A percentile compares a stretch with the other conserved stretches of the same genome.
Conservation (phyloP, 2,888 invertebrate species). For the Philonicus albiceps region DNA sequence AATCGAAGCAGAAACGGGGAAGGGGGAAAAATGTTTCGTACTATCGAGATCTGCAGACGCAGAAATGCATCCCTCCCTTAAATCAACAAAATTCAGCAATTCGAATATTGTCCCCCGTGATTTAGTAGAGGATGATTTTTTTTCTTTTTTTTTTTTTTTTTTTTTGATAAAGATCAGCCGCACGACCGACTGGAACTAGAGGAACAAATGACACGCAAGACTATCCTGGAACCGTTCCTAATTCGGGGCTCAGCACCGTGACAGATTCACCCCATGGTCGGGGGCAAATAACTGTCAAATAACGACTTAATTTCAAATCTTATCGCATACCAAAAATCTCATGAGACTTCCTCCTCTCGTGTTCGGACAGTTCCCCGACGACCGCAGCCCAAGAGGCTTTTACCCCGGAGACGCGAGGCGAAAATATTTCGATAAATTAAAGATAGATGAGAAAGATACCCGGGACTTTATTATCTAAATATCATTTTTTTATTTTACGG, state of each 20-base stretch:
- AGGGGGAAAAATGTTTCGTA: no score
- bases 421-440: not conserved
- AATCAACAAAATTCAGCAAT: not conserved
- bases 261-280: conserved; percentile 6
- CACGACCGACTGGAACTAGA: not conserved
- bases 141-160: no score
- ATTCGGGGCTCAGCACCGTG: not conserved
- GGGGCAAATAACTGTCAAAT: conserved; percentile 25
- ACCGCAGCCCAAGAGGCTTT: not conserved
- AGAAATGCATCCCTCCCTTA: no score
- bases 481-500: not conserved
- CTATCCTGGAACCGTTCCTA: not conserved
- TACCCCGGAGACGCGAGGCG: not conserved
- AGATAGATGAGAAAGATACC: not conserved
- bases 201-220: conserved; percentile 11
- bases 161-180: not conserved
- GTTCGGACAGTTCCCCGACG: no score
- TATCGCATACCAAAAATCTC: not conserved
- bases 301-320: conserved; percentile 27
- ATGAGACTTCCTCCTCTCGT: no score
- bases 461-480: not conserved
- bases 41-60: no score
- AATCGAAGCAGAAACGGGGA: not conserved
- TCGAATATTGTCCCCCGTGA: not conserved
- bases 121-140: not conserved